A percentile compares a stretch with the other conserved stretches of the same genome.
Conservation (phyloP, 2,113 vertebrate genomes). For the Pholis gunnellus region DNA sequence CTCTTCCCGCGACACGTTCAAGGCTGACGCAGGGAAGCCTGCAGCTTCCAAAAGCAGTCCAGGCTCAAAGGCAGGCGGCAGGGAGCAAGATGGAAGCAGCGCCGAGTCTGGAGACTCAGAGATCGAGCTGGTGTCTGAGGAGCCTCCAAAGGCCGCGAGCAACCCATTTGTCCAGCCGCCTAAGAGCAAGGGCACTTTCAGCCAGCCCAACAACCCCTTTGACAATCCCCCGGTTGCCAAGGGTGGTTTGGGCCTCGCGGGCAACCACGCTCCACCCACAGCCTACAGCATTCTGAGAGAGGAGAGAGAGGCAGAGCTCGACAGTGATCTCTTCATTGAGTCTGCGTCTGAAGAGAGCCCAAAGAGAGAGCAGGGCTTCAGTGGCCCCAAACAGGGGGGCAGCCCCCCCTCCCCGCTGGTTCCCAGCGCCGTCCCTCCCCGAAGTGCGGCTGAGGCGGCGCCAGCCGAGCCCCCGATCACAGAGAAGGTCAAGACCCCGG, state of each 20-base stretch:
- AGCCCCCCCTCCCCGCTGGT: constrained; percentile 67
- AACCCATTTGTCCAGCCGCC: constrained; percentile 85
- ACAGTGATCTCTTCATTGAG: constrained; percentile 97
- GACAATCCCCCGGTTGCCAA: constrained; percentile 82
- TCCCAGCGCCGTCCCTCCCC: constrained; percentile 51
- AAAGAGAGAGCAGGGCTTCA: constrained; percentile 93
- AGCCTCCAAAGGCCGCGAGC: constrained; percentile 80
- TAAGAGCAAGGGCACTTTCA: constrained; percentile 86
- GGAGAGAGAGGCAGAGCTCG: constrained; percentile 96
- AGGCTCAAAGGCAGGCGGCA: constrained; percentile 67
- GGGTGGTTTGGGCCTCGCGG: constrained; percentile 86
- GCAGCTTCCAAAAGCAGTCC: constrained; percentile 60
- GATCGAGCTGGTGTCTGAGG: constrained; percentile 95
- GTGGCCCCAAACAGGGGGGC: constrained; percentile 82
- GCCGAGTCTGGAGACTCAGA: constrained; percentile 96
- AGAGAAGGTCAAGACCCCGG: constrained; percentile 78
- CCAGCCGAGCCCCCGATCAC: constrained; percentile 68
- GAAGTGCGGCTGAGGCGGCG: constrained; percentile 27
- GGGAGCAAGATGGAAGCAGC: constrained; percentile 90
- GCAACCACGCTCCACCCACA: constrained; percentile 87
- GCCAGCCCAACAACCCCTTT: constrained; percentile 86
- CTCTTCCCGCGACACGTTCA: constrained; percentile 75
- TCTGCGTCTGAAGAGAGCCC: constrained; percentile 98
- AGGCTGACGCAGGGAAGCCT: constrained; percentile 69
- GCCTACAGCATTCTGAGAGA: constrained; percentile 96